Base-by-base conservation (phyloP, 2,888 invertebrate species). In the Cataglyphis cursor region DNA sequence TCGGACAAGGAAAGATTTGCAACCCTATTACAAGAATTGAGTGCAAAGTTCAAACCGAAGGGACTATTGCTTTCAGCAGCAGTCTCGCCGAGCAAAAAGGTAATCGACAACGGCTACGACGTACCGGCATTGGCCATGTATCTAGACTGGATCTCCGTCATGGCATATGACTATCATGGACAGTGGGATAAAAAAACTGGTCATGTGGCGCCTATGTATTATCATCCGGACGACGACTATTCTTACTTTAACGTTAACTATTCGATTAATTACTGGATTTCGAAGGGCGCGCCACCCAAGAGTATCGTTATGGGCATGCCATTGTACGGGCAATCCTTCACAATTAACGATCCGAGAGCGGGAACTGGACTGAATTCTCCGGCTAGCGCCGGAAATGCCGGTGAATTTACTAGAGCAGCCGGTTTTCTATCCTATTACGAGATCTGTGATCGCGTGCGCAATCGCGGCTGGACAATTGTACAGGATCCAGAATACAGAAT, bases 121-220 rank as follows among this genome's bases (percentile, higher is more conserved):
- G 98, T 98, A 0, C 97, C 97, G 0, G 96, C 96, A 0, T 92
- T 98, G 4, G 97, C 97, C 0, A 95, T 96, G 89, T 96, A 97
- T 93, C 95, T 98, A 81, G 98, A 98, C 93, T 98, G 98, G 98
- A 97, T 98, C 70, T 97, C 98, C 0, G 98, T 98, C 0, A 98
- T 98, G 98, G 97, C 98, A 0, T 98, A 98, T 92, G 98, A 98
- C 93, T 98, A 97, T 95, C 98, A 98, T 90, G 98, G 98, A 0
- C 98, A 98, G 91, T 98, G 98, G 98, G 98, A 98, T 91, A 98
- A 98, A 93, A 97, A 97, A 93, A 98, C 98, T 0, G 98, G 98
- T 0, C 98, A 98, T 92, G 97, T 98, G 0, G 98, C 98, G 0
- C 98, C 98, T 0, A 94, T 98, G 59, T 98, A 97, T 90, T 96